Evolutionary conservation across 2,113 vertebrate genomes (phyloP).

Genomic region (Polyodon spathula): DNA sequence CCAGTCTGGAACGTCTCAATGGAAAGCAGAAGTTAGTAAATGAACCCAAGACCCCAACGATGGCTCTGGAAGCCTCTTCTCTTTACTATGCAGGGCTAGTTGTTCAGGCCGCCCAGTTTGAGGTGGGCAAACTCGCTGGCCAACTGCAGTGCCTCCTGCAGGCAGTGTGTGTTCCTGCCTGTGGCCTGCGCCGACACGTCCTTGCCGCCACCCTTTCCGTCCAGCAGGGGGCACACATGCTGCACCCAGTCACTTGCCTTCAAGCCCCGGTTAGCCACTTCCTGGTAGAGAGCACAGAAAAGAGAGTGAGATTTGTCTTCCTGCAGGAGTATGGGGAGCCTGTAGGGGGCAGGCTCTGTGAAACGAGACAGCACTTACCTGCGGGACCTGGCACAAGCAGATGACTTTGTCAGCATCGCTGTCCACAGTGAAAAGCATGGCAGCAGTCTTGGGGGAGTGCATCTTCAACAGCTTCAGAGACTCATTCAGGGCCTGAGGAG

Average conservation of each 20-base stretch:
- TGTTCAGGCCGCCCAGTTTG: conserved; percentile 69
- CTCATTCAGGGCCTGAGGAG: conserved; percentile 80
- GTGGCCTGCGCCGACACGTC: conserved; percentile 88
- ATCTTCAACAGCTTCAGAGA: conserved; percentile 91
- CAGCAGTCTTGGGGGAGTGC: conserved; percentile 77
- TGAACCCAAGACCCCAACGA: not conserved
- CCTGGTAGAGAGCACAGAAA: conserved; percentile 38
- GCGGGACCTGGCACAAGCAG: conserved; percentile 88
- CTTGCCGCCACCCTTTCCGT: conserved; percentile 89
- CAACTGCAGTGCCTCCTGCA: conserved; percentile 70
- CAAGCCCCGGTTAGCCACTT: conserved; percentile 68
- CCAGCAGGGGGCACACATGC: conserved; percentile 81
- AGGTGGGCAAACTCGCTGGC: conserved; percentile 79
- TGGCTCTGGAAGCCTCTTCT: not conserved
- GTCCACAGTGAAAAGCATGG: conserved; percentile 89
- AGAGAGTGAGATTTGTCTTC: not conserved
- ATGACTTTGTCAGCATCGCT: conserved; percentile 80
- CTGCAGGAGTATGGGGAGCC: no score
- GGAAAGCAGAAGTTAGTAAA: conserved; percentile 29
- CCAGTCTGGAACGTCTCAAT: conserved; percentile 20
- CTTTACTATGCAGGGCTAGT: conserved; percentile 40
- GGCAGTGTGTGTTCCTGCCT: conserved; percentile 74
- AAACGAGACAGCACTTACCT: conserved; percentile 51
- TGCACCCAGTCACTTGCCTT: conserved; percentile 92
- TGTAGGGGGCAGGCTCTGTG: not conserved